phyloP scores from a whole-genome alignment of 2,797 vertebrate species.

The Hafferia zeledoni region DNA sequence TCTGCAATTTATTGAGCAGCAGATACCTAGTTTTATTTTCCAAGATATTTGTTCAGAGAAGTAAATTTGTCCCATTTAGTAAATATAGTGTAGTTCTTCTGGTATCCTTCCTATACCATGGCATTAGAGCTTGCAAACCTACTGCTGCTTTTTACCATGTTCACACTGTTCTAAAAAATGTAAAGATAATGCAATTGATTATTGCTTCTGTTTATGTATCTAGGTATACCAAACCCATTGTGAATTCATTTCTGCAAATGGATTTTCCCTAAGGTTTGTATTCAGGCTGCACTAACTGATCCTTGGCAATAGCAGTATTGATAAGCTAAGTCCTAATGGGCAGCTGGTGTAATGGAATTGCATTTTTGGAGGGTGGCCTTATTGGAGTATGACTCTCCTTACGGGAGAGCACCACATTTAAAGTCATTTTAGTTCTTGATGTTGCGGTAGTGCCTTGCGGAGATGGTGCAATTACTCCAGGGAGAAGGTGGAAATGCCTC shows the following conservation, averaged over 20 bases:
- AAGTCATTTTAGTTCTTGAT: conserved; percentile 10
- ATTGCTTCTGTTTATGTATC: not conserved
- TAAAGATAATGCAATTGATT: not conserved
- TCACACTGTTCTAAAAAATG: not conserved
- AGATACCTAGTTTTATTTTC: not conserved
- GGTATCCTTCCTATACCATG: not conserved
- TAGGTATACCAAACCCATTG: not conserved
- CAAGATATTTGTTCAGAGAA: not conserved
- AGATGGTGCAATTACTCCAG: not conserved
- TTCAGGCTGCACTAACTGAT: not conserved
- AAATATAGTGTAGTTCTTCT: not conserved
- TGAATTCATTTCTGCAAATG: not conserved
- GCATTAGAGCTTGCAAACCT: not conserved
- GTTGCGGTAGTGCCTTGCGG: not conserved
- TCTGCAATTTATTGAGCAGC: not conserved
- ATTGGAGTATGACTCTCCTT: not conserved
- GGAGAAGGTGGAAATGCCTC: conserved; percentile 33
- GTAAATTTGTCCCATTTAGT: not conserved
- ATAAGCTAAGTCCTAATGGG: not conserved
- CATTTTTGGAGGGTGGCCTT: not conserved
- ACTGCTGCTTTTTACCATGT: not conserved
- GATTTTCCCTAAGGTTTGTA: not conserved
- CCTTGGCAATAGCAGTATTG: not conserved
- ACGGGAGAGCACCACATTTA: not conserved
- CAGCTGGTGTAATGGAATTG: not conserved